phyloP scores from a whole-genome alignment of 2,797 vertebrate genomes.

The Adelosebastes latens region DNA sequence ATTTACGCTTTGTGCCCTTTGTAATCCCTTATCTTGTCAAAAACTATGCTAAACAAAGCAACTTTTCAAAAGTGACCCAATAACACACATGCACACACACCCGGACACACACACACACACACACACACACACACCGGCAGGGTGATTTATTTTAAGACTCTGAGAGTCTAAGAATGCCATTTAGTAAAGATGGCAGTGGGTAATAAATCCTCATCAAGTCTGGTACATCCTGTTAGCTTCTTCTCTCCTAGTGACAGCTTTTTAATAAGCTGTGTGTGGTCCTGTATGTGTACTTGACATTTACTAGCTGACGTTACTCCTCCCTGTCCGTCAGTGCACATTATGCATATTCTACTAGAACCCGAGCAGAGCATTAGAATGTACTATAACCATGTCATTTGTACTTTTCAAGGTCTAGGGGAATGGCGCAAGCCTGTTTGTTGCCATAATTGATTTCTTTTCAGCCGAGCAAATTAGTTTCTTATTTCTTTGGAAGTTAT shows the following conservation, averaged over 20 bases:
- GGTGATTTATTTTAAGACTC: conserved; percentile 82
- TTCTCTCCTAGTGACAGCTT: conserved; percentile 78
- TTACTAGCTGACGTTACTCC: conserved; percentile 78
- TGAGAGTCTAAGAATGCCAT: conserved; percentile 80
- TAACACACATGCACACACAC: conserved; percentile 41
- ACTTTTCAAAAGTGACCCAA: conserved; percentile 61
- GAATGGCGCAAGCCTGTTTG: conserved; percentile 64
- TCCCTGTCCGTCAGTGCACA: conserved; percentile 74
- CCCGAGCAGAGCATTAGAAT: conserved; percentile 61
- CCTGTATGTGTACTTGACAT: conserved; percentile 83
- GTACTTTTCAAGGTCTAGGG: conserved; percentile 64
- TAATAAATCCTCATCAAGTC: conserved; percentile 87
- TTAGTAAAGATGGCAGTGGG: conserved; percentile 83
- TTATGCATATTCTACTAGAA: conserved; percentile 70
- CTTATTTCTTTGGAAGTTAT: conserved; percentile 81
- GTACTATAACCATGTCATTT: conserved; percentile 62
- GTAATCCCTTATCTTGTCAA: conserved; percentile 42
- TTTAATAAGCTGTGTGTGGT: conserved; percentile 85
- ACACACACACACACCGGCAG: conserved; percentile 30
- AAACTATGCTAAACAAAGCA: conserved; percentile 48
- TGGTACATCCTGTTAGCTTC: conserved; percentile 82
- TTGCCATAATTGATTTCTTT: conserved; percentile 81
- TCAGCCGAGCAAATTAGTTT: conserved; percentile 77
- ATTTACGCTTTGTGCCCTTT: conserved; percentile 27
- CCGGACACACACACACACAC: conserved; percentile 1